Conservation (phyloP, 37 sponge, comb jelly and placozoan genomes). For the Diacarnus erythraeanus region DNA sequence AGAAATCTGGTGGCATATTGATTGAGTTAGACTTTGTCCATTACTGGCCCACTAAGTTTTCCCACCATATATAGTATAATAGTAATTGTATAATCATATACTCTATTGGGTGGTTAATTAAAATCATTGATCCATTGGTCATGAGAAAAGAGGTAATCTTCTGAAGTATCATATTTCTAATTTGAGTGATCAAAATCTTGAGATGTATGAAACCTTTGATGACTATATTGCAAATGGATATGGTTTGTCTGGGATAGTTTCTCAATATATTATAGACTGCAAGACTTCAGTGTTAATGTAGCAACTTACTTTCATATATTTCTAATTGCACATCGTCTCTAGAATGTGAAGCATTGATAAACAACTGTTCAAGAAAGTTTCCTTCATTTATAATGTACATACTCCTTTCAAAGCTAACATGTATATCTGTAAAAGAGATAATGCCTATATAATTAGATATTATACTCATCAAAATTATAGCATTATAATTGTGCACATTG, state of each 20-base stretch:
- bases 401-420: background rate
- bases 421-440: background rate
- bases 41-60: no score
- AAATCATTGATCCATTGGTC: no score
- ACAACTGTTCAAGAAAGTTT: background rate
- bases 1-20: no score
- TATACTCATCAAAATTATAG: background rate
- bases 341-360: background rate
- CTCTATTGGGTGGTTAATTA: no score
- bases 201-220: background rate
- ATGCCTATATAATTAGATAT: background rate
- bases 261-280: no score
- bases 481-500: background rate
- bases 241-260: background rate
- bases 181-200: no score
- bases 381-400: background rate
- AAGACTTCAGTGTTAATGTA: background rate
- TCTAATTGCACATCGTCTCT: background rate
- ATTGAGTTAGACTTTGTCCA: no score
- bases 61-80: no score
- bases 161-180: no score
- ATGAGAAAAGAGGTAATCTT: background rate
- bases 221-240: background rate
- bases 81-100: no score
- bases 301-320: background rate